Evolutionary conservation across 2,888 invertebrate species (phyloP), one percentile per base, ranked within the genome.

Genomic region (Stenodema calcarata): DNA sequence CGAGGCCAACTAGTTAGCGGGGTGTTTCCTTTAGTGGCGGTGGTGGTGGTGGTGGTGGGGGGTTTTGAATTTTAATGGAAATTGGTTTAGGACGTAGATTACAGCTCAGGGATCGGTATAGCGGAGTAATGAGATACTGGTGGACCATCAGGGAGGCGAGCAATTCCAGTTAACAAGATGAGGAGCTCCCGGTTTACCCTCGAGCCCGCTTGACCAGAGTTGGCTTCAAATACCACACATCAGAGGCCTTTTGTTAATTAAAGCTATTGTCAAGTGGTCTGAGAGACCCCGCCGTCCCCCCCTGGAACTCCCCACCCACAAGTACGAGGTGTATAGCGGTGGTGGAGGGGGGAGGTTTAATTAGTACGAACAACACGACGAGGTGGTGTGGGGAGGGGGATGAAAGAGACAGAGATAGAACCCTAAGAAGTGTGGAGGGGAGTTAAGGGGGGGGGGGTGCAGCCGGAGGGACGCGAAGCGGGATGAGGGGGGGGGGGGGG

Each of bases 201-300:
- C 62, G 62, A 35, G 27, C 18, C n/a, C 82, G 41, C 62, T 82
- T 69, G 82, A 69, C 82, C 82, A 23, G 47, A 69, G 78, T 50
- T 50, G 23, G 81, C 69, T 73, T 84, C 73, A 69, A 82, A 82
- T 82, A 75, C 84, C 84, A 84, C 84, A 84, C 84, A 84, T 84
- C 84, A 84, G 82, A 41, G 75, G 73, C 84, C 47, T 84, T n/a
- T 84, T 75, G 84, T 84, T 84, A 84, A 84, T 84, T 84, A 84
- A 84, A 84, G 84, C 84, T 84, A 84, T 84, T 84, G 84, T 84
- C 84, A 62, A 73, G 84, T 73, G 84, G 80, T 54, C 54, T 28
- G 84, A 73, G 82, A 82, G 84, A 73, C 50, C 54, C 41, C n/a
- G 11, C 1, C 41, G 11, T 18, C 0, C 4, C n/a, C n/a, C n/a